Evolutionary conservation across 2,113 vertebrate genomes (phyloP).

Genomic region (Phyllopteryx taeniolatus): DNA sequence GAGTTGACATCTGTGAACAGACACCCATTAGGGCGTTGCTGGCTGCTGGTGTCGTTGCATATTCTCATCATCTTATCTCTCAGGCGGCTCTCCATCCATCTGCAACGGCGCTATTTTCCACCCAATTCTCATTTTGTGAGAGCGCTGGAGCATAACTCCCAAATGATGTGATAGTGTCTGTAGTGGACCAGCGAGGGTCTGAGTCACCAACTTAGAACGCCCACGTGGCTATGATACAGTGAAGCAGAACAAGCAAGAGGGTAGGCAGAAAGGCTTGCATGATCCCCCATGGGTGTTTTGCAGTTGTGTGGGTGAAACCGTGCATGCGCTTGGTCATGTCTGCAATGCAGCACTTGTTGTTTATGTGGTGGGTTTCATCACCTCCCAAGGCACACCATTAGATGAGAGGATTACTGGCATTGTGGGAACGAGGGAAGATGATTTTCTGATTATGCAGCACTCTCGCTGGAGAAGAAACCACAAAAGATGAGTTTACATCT

Average conservation of each 20-base stretch:
- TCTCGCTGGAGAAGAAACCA: slow-evolving; percentile 46
- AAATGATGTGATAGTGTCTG: slow-evolving; percentile 61
- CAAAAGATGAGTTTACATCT: slow-evolving; percentile 54
- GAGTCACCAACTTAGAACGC: slow-evolving; percentile 58
- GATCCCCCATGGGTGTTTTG: slow-evolving; percentile 39
- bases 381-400: slow-evolving; percentile 58
- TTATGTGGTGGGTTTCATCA: slow-evolving; percentile 49
- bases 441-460: slow-evolving; percentile 56
- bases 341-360: slow-evolving; percentile 68
- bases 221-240: slow-evolving; percentile 54
- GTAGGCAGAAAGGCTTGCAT: slow-evolving; percentile 31
- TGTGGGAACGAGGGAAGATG: slow-evolving; percentile 47
- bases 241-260: slow-evolving; percentile 48
- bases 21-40: slow-evolving; percentile 35
- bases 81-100: slow-evolving; percentile 57
- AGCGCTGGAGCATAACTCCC: slow-evolving; percentile 53
- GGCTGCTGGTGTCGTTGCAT: slow-evolving; percentile 48
- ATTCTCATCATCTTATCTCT: slow-evolving; percentile 55
- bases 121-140: slow-evolving; percentile 50
- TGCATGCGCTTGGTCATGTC: slow-evolving; percentile 56
- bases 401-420: slow-evolving; percentile 62
- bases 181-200: slow-evolving; percentile 60
- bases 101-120: slow-evolving; percentile 58
- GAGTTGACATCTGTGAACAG: slow-evolving; percentile 44
- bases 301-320: slow-evolving; percentile 51